Evolutionary conservation across 1,140 invertebrate species (phyloP), one percentile per base, ranked within the genome.

Genomic region (Plectrocnemia conspersa): DNA sequence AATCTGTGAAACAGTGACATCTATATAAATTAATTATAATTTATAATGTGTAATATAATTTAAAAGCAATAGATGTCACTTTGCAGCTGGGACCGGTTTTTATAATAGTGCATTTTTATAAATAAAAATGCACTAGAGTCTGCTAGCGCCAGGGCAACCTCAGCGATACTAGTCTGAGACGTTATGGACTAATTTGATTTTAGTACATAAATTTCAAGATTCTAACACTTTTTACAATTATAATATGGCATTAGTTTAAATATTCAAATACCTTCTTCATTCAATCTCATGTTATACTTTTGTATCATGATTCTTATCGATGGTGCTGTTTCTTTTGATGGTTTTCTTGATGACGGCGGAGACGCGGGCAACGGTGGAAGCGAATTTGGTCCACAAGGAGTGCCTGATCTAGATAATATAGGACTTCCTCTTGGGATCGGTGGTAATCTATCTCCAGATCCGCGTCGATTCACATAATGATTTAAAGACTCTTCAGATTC

Each of bases 301-400:
- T 79, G 79, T 57, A 85, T 80, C 80, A 85, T 85, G 54, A 82
- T 76, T 36, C 78, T 68, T 29, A 85, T 83, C 48, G 79, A 80
- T 1, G 82, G 82, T 1, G 82, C 77, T 5, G 82, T 78, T 64
- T 83, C 82, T 62, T 82, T 83, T 0, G 68, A 60, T 24, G 71
- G 66, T 29, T 74, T 66, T 36, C 71, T 73, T 1, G 74, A 71
- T 4, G 74, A 72, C n/a, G 80, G 80, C 0, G 79, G 80, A 16
- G 71, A 66, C 5, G 59, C 59, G 2, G 78, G 79, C 3, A 80
- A 63, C 2, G 78, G 78, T 1, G 78, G 78, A 41, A 74, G 66
- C 11, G 62, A 65, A 10, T 44, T 50, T 6, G 48, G 47, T 15
- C 45, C 56, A 54, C 69, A 18, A 65, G 66, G 19, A 68, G 70